Conservation (phyloP, 2,888 invertebrate genomes). For the Latrodectus elegans region DNA sequence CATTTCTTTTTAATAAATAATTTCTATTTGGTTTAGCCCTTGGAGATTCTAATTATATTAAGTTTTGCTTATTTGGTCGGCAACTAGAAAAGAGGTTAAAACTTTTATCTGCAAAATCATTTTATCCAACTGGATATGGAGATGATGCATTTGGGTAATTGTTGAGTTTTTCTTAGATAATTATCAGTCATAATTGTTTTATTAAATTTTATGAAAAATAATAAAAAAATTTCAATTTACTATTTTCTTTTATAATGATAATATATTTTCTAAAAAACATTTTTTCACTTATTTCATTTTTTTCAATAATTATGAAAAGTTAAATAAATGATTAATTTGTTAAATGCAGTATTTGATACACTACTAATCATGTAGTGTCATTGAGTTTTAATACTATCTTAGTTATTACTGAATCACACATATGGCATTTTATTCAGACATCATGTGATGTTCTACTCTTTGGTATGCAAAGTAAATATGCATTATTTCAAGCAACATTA, state of each 20-base stretch:
- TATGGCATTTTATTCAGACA: no score
- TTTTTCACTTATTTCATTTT: background rate
- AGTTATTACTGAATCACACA: no score
- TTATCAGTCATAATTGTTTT: no score
- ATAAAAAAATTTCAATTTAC: background rate
- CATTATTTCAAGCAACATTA: no score
- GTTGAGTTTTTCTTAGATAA: conserved; percentile 46
- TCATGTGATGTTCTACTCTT: no score
- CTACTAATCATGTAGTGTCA: no score
- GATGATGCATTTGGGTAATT: conserved; percentile 78
- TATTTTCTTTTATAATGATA: background rate
- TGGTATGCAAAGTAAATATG: no score
- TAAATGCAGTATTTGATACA: no score
- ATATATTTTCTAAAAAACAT: background rate
- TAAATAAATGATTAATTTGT: no score
- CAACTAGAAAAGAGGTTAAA: conserved; percentile 75
- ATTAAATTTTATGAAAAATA: background rate
- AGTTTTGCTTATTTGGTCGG: conserved; percentile 78
- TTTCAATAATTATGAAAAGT: no score
- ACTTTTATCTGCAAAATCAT: conserved; percentile 76
- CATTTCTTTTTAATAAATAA: no score
- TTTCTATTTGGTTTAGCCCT: conserved; percentile 74
- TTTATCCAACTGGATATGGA: conserved; percentile 77
- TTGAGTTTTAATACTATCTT: no score
- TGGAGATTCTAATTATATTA: conserved; percentile 79